Base-by-base conservation (phyloP, 1,140 invertebrate genomes). In the Drosophila trapezifrons region DNA sequence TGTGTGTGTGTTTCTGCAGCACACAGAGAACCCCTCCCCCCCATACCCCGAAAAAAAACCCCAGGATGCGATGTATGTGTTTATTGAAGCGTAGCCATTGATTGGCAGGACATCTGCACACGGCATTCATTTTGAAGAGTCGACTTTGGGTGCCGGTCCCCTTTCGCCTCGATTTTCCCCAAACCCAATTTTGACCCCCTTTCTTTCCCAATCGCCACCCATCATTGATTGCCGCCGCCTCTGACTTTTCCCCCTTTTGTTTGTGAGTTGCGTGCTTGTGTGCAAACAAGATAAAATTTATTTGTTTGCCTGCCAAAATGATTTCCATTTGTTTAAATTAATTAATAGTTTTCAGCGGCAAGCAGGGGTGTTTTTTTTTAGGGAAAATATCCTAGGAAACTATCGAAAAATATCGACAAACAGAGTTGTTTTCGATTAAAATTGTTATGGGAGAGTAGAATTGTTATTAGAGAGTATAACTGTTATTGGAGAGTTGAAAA, bases 21-120 rank as follows among this genome's bases (percentile, higher is more conserved):
- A 59, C 59, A 59, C 29, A 32, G 29, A 12, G 10, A 38, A 38
- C 57, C 37, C 18, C 42, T 38, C 20, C 43, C 13, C 35, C 40
- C 17, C 58, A 6, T 17, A 22, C 22, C 43, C 66, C 54, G 5
- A 18, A 20, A 75, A 65, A 65, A 51, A 20, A 32, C 8, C 17
- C 20, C 42, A 49, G 70, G 70, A 76, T 80, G 65, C 73, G 49
- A 63, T 89, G 78, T 90, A 81, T 84, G 78, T 90, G 81, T 90
- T 91, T 82, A 91, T 80, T 91, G 81, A 91, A 90, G 76, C 90
- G 81, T 91, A 91, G 85, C 90, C 82, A 91, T 91, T 91, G 90
- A 91, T 91, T 91, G 90, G 90, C 90, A 91, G 90, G 90, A 91
- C 90, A 91, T 91, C 90, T 91, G 90, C 81, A 89, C 84, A 91